Percentiles rank a stretch among this genome's conserved stretches.
These are phyloP conservation scores for Diplogasteroides magnus DNA, from an alignment of 1,140 invertebrate genomes.

Conservation along the genomic window DNA sequence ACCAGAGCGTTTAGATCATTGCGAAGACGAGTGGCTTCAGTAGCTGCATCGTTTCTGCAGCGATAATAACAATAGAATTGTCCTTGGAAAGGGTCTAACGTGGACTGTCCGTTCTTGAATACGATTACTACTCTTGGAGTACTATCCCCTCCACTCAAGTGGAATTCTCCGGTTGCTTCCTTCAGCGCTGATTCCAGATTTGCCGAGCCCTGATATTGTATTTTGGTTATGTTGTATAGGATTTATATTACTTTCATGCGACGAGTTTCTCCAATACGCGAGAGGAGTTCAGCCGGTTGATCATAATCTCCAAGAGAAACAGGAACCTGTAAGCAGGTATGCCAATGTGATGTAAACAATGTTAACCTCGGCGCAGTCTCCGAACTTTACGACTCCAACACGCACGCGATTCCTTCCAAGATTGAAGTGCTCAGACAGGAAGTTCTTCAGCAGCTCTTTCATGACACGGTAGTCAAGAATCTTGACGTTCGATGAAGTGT, in stretches of 20 bases:
- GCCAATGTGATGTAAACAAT: constrained; percentile 18
- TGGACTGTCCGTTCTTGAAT: constrained; percentile 49
- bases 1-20: constrained; percentile 41
- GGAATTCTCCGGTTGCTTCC: constrained; percentile 46
- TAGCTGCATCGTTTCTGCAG: constrained; percentile 33
- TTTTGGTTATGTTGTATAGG: background rate
- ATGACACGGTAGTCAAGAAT: constrained; percentile 54
- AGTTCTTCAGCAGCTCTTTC: constrained; percentile 51
- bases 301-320: constrained; percentile 51
- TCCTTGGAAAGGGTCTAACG: constrained; percentile 22
- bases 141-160: constrained; percentile 38
- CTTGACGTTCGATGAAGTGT: constrained; percentile 50
- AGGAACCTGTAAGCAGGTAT: constrained; percentile 38
- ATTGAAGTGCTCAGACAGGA: constrained; percentile 49
- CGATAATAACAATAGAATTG: background rate
- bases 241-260: constrained; percentile 40
- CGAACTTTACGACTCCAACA: constrained; percentile 49
- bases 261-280: constrained; percentile 43
- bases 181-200: constrained; percentile 45
- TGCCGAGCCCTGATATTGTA: constrained; percentile 2
- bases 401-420: constrained; percentile 42
- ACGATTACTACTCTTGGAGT: constrained; percentile 45
- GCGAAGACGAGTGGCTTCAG: constrained; percentile 34
- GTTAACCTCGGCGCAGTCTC: constrained; percentile 31
- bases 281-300: constrained; percentile 40